Evolutionary conservation across 2,113 vertebrate species (phyloP), one percentile per base, ranked within the genome.

Genomic region (Rhipidura dahli): DNA sequence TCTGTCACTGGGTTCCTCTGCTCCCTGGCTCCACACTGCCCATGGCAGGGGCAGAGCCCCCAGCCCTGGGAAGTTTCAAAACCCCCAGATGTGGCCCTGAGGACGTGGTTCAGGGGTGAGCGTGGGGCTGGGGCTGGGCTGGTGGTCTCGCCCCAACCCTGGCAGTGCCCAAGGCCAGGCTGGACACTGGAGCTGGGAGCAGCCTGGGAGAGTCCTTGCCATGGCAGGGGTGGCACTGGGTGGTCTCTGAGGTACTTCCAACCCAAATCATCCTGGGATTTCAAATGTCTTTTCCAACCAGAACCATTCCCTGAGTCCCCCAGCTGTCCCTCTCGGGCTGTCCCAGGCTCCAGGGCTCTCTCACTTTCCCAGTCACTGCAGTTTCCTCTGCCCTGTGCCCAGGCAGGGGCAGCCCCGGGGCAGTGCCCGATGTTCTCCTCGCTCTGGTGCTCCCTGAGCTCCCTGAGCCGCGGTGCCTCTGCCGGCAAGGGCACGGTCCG

Each of bases 361-460:
- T 57, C 50, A 73, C 51, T 73, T 18, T n/a, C 8, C 20, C 42
- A 50, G 30, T 16, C 35, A 0, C 50, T 30, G 35, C 1, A 1
- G 30, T 20, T 65, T 30, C 19, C 51, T 26, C 10, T 57, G 60
- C 24, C 23, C 40, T 1, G 9, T 9, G 50, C 35, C 42, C 42
- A 14, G 26, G 7, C 42, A 42, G 20, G 13, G 30, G 31, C 51
- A 66, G 83, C 51, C 61, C 35, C 3, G 4, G 49, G 50, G 26
- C 83, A 59, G 31, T 22, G 51, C 26, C 21, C 0, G 3, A 5
- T 15, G 37, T 37, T 50, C 30, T 9, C 44, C 53, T 44, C 0
- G 8, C 13, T 16, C 56, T 49, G 69, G 6, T 49, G 82, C 47
- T 44, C 50, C n/a, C n/a, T 45, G 57, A 3, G 56, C 42, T 57